phyloP scores from a whole-genome alignment of 2,888 invertebrate species.

The Trilocha varians region DNA sequence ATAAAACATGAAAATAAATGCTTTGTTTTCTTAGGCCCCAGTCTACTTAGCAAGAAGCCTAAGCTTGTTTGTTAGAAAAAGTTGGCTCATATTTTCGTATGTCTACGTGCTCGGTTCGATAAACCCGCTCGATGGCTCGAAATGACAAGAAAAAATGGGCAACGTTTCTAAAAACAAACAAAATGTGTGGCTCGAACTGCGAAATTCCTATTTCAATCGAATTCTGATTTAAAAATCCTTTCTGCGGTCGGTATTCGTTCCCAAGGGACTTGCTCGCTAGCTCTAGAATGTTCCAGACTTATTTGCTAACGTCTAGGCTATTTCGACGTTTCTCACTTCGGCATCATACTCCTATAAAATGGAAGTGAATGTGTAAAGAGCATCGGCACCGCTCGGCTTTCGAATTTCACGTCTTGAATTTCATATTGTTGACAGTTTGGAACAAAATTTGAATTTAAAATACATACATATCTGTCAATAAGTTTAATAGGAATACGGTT shows the following conservation, averaged over 20 bases:
- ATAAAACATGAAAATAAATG: not conserved
- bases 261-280: not conserved
- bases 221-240: constrained; percentile 7
- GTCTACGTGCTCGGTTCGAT: not conserved
- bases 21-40: not conserved
- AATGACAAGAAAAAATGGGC: constrained; percentile 5
- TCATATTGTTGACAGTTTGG: not conserved
- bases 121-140: not conserved
- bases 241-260: constrained; percentile 1
- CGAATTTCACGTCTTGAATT: not conserved
- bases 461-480: too few relatives aligned
- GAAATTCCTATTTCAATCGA: constrained; percentile 6
- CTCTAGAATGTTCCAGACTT: constrained; percentile 1
- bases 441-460: too few relatives aligned
- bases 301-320: constrained; percentile 1
- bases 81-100: constrained; percentile 1
- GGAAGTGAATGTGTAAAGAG: not conserved
- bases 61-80: constrained; percentile 1
- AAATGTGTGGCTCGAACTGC: not conserved
- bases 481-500: too few relatives aligned
- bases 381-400: not conserved
- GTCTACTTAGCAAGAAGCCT: not conserved
- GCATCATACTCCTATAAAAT: not conserved
- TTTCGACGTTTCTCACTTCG: not conserved
- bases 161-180: constrained; percentile 5